Conservation (phyloP, 2,113 vertebrate genomes). For the Clarias macrocephalus region DNA sequence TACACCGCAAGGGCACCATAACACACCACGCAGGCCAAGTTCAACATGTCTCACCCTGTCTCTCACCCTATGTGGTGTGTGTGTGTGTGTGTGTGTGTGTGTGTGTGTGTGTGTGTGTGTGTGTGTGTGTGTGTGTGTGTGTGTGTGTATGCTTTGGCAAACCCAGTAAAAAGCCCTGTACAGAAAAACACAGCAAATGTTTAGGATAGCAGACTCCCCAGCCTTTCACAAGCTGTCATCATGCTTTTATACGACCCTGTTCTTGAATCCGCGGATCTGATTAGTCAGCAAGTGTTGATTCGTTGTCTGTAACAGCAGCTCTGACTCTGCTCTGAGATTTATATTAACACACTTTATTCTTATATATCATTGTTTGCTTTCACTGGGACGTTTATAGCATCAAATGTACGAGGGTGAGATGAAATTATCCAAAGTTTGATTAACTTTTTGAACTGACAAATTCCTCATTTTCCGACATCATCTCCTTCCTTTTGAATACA, state of each 20-base stretch:
- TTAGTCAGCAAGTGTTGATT: neutral
- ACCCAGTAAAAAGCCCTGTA: constrained; percentile 45
- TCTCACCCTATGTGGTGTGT: neutral
- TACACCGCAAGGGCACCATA: constrained; percentile 29
- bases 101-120: constrained; percentile 22
- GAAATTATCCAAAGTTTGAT: no score
- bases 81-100: constrained; percentile 23
- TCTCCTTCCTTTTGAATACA: no score
- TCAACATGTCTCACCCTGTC: constrained; percentile 19
- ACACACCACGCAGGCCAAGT: constrained; percentile 12
- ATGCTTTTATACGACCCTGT: neutral
- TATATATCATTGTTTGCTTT: neutral
- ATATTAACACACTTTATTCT: neutral
- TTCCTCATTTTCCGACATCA: no score
- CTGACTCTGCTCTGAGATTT: neutral
- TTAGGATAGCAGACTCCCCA: constrained; percentile 45
- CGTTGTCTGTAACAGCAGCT: neutral
- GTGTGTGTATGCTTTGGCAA: constrained; percentile 10
- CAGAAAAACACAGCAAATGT: constrained; percentile 31
- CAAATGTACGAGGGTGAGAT: no score
- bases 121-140: constrained; percentile 21
- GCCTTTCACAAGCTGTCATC: constrained; percentile 18
- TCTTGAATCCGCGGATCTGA: neutral
- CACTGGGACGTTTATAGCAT: neutral
- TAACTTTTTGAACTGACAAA: no score